Base-by-base conservation (phyloP, 2,888 invertebrate genomes). In the Opisthograptis luteolata region DNA sequence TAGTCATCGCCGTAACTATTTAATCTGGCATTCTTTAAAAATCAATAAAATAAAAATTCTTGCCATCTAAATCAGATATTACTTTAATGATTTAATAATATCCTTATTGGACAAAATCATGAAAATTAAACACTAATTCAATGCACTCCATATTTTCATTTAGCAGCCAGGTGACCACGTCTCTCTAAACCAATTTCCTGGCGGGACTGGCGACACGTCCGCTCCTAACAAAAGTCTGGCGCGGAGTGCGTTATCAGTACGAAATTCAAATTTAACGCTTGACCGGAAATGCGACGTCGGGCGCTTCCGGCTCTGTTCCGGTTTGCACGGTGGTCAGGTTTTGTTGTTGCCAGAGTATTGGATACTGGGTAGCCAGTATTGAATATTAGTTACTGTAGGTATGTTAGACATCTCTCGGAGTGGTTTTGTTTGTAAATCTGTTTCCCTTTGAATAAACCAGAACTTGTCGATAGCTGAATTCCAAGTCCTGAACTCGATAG, bases 241-340 rank as follows among this genome's bases (percentile, higher is more conserved):
- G 55, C 66, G 69, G 75, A 86, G 64, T 86, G 81, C 72, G 81
- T 69, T 86, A 85, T 73, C 81, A 70, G 78, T 83, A 84, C 81
- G 75, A 80, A 84, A 87, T 88, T 84, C 84, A 87, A 87, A 88
- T 88, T 85, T 83, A 82, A 78, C 85, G 76, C 73, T 70, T 86
- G 84, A 87, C 87, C 87, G 87, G 87, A 87, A 81, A 82, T 79
- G 77, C 72, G 76, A 68, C 70, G 81, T 76, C 80, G 67, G 76
- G 60, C 58, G 69, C 64, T 55, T 84, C 85, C 86, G 77, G 65
- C 57, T 52, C 64, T 60, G 65, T 60, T 70, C 65, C 62, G 66
- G 39, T 40, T 24, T 60, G 58, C 63, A 60, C 48, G 61, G 56
- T 39, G 54, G 53, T 32, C 37, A 24, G 46, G 37, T 30, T 49